Conservation (phyloP, 2,797 vertebrate genomes). For the Xenopus petersii region DNA sequence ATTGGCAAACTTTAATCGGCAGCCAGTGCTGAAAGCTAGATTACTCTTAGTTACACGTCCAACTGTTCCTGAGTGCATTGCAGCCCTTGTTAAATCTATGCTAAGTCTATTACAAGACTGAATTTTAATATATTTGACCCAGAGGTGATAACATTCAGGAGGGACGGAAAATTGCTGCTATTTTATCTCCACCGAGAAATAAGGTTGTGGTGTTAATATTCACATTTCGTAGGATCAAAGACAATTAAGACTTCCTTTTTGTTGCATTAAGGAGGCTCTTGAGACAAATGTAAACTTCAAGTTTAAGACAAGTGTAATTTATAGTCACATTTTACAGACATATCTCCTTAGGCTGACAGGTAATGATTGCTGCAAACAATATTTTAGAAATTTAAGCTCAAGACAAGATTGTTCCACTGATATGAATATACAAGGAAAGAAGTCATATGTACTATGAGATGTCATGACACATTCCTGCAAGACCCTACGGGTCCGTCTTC, state of each 20-base stretch:
- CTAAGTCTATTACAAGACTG: constrained; percentile 8
- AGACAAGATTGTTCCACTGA: neutral
- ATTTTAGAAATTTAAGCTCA: neutral
- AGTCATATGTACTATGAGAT: too few relatives aligned
- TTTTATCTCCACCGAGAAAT: neutral
- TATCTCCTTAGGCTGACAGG: neutral
- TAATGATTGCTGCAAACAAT: neutral
- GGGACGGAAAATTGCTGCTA: neutral
- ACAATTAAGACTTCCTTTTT: constrained; percentile 13
- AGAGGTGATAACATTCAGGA: constrained; percentile 5
- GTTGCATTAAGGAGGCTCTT: neutral
- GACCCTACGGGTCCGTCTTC: too few relatives aligned
- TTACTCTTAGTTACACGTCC: neutral
- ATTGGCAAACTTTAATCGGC: too few relatives aligned
- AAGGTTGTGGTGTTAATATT: constrained; percentile 15
- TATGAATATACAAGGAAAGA: too few relatives aligned
- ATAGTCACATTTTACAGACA: constrained; percentile 1
- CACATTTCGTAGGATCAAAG: neutral
- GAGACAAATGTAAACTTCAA: constrained; percentile 1
- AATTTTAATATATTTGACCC: constrained; percentile 20
- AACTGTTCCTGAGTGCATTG: neutral
- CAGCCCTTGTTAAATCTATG: neutral
- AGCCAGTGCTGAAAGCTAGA: neutral
- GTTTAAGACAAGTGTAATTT: neutral
- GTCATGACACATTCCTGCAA: too few relatives aligned